Evolutionary conservation across 2,888 invertebrate species (phyloP).

Genomic region (Coelinius sp.): DNA sequence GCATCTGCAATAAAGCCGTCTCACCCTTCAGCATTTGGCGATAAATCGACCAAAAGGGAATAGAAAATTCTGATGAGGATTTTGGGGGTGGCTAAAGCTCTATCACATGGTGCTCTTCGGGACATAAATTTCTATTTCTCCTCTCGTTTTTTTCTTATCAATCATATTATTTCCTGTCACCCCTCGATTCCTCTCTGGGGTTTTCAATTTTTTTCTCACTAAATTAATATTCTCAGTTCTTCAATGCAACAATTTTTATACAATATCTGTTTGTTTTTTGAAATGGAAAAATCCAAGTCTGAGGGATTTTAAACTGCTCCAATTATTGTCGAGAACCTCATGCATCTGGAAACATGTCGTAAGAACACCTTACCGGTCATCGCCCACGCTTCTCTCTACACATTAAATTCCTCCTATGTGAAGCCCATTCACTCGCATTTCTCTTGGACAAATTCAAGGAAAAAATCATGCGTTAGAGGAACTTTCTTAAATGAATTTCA

Average conservation of each 20-base stretch:
- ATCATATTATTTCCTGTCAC: too few relatives aligned
- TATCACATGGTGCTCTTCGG: neutral
- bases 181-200: too few relatives aligned
- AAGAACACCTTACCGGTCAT: constrained; percentile 24
- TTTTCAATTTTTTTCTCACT: too few relatives aligned
- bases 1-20: constrained; percentile 18
- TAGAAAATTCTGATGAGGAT: constrained; percentile 7
- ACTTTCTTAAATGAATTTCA: neutral
- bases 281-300: neutral
- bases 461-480: neutral
- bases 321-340: neutral
- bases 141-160: neutral
- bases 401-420: constrained; percentile 6
- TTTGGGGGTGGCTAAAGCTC: neutral
- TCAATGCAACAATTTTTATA: too few relatives aligned
- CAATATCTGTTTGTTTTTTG: too few relatives aligned
- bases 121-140: neutral
- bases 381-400: constrained; percentile 6
- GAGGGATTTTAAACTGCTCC: neutral
- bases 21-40: constrained; percentile 3
- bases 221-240: too few relatives aligned
- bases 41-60: constrained; percentile 19
- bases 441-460: neutral
- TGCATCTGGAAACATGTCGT: neutral
- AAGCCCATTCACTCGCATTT: constrained; percentile 18